These are phyloP conservation scores for Novumbra hubbsi DNA, from an alignment of 2,797 vertebrate species.

Conservation along the genomic window DNA sequence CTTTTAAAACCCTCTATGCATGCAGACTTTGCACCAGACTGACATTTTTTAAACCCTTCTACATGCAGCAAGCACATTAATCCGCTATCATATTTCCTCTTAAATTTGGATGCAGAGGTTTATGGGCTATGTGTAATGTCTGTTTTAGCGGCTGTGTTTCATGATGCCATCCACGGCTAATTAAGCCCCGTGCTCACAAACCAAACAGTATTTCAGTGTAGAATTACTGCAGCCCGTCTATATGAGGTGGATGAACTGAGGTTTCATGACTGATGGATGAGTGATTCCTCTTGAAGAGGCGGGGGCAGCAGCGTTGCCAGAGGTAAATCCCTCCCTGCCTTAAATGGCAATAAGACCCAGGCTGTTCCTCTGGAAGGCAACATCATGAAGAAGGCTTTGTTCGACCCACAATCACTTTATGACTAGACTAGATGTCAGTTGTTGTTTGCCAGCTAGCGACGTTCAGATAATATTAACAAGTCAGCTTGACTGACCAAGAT, in stretches of 20 bases:
- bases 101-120: too few species aligned
- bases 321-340: constrained; percentile 60
- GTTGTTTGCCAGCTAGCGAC: too few species aligned
- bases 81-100: neutral
- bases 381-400: constrained; percentile 59
- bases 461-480: too few species aligned
- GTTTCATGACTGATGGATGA: constrained; percentile 56
- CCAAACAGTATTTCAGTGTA: neutral
- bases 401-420: constrained; percentile 41
- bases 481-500: too few species aligned
- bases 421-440: constrained; percentile 21
- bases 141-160: neutral
- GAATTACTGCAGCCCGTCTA: neutral
- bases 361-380: constrained; percentile 22
- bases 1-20: neutral
- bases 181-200: neutral
- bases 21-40: neutral
- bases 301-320: constrained; percentile 56
- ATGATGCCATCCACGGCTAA: neutral
- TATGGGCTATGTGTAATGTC: neutral
- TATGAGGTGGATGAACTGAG: constrained; percentile 7
- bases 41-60: constrained; percentile 19
- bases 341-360: constrained; percentile 39
- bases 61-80: neutral
- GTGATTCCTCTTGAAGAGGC: constrained; percentile 51